These are phyloP conservation scores for Drosophila nr. perissopoda DNA, from an alignment of 2,888 invertebrate genomes.

Conservation along the genomic window DNA sequence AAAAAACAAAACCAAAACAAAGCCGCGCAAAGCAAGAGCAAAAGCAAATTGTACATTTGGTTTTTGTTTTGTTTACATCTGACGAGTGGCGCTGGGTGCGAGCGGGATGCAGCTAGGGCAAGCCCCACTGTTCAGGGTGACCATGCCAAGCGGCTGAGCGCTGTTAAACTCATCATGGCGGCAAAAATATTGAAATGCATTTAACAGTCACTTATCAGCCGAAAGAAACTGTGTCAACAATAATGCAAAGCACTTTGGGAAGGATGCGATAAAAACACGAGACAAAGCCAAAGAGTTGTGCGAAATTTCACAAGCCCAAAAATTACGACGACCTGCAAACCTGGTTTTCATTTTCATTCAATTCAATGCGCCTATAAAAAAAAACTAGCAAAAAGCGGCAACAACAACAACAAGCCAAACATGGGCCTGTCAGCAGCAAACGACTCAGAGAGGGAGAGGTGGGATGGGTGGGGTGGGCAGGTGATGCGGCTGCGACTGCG, in stretches of 20 bases:
- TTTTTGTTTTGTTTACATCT: slow-evolving; percentile 13
- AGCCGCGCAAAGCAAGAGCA: slow-evolving; percentile 24
- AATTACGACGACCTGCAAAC: slow-evolving; percentile 68
- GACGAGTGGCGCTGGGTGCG: slow-evolving; percentile 22
- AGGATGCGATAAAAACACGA: slow-evolving; percentile 25
- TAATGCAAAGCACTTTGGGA: slow-evolving; percentile 8
- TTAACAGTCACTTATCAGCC: slow-evolving; percentile 53
- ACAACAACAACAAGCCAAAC: slow-evolving; percentile 49
- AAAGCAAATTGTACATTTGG: slow-evolving; percentile 29
- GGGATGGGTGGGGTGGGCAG: slow-evolving; percentile 16
- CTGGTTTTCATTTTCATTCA: slow-evolving; percentile 80
- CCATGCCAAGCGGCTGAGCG: slow-evolving; percentile 33
- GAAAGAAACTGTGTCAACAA: slow-evolving; percentile 40
- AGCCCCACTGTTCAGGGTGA: slow-evolving; percentile 51
- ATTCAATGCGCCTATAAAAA: slow-evolving; percentile 57
- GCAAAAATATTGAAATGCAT: slow-evolving; percentile 45
- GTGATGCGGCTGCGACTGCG: slow-evolving; percentile 29
- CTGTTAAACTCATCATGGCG: slow-evolving; percentile 55
- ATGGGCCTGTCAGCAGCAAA: slow-evolving; percentile 63
- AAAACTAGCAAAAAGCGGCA: slow-evolving; percentile 13
- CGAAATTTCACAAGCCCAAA: slow-evolving; percentile 67
- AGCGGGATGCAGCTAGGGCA: slow-evolving; percentile 38
- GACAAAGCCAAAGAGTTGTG: slow-evolving; percentile 48
- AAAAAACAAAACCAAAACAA: slow-evolving; percentile 54
- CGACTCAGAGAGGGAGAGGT: slow-evolving; percentile 26